phyloP scores from a whole-genome alignment of 2,797 vertebrate species.

The Acanthopagrus latus region DNA sequence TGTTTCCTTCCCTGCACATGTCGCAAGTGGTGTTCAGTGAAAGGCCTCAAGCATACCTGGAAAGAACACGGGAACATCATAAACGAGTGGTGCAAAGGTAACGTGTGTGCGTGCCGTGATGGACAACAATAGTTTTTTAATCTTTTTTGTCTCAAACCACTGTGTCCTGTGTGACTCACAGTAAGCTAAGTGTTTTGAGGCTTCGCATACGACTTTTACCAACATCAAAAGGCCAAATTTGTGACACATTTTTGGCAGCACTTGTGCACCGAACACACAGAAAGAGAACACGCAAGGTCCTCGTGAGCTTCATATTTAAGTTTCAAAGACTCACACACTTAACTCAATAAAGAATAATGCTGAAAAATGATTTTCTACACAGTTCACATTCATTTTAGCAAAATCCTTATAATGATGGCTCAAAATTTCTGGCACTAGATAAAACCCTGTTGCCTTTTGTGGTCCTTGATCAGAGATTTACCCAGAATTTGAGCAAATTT shows the following conservation, averaged over 20 bases:
- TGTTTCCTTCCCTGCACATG: slow-evolving; percentile 77
- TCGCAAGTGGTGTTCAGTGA: slow-evolving; percentile 65
- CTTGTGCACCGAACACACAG: slow-evolving; percentile 2
- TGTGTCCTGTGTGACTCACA: slow-evolving; percentile 47
- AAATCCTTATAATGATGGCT: background rate
- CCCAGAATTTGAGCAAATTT: too few relatives aligned
- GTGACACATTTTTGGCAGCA: slow-evolving; percentile 25
- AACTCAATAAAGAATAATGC: background rate
- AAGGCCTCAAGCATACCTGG: slow-evolving; percentile 65
- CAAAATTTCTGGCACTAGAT: background rate
- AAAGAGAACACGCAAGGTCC: background rate
- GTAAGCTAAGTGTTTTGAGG: slow-evolving; percentile 24
- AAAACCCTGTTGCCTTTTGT: background rate
- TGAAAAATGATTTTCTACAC: background rate
- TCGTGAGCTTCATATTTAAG: slow-evolving; percentile 19
- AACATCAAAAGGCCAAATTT: slow-evolving; percentile 49
- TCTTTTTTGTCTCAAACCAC: slow-evolving; percentile 27
- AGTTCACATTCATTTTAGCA: background rate
- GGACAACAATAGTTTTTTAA: slow-evolving; percentile 62
- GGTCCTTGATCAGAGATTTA: background rate
- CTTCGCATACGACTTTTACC: slow-evolving; percentile 34
- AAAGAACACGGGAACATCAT: slow-evolving; percentile 60
- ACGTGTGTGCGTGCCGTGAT: background rate
- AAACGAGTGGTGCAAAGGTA: slow-evolving; percentile 5
- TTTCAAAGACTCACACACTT: background rate